Evolutionary conservation across 2,113 vertebrate species (phyloP).

Genomic region (Chauna torquata): DNA sequence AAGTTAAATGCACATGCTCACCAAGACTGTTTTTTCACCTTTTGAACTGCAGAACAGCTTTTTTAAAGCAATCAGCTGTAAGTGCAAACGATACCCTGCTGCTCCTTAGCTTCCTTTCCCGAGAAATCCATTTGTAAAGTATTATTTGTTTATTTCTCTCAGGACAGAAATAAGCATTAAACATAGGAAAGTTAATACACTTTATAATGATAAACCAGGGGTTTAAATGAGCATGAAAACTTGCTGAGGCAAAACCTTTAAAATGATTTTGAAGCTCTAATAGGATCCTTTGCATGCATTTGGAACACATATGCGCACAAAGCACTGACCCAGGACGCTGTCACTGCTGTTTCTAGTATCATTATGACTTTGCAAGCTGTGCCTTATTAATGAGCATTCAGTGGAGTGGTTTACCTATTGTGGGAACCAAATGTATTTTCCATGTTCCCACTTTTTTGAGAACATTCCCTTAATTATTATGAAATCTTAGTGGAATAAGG

Average conservation of each 20-base stretch:
- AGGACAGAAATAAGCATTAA: constrained; percentile 60
- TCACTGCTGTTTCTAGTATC: constrained; percentile 59
- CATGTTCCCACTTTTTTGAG: background rate
- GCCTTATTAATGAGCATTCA: constrained; percentile 63
- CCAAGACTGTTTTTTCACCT: constrained; percentile 9
- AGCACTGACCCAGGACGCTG: constrained; percentile 58
- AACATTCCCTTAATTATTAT: background rate
- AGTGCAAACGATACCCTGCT: background rate
- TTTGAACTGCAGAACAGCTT: constrained; percentile 19
- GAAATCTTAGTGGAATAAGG: background rate
- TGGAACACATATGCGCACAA: constrained; percentile 22
- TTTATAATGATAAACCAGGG: constrained; percentile 47
- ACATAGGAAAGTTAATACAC: constrained; percentile 31
- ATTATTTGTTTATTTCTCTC: constrained; percentile 61
- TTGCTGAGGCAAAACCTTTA: constrained; percentile 64
- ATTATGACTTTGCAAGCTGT: constrained; percentile 34
- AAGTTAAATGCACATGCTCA: constrained; percentile 24
- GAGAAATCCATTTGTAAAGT: constrained; percentile 28
- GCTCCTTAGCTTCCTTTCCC: constrained; percentile 32
- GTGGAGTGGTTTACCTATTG: constrained; percentile 42
- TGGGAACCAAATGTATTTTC: background rate
- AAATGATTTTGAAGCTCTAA: constrained; percentile 55
- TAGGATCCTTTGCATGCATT: constrained; percentile 43
- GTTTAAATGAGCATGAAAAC: constrained; percentile 62
- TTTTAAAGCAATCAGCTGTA: background rate